Evolutionary conservation across 2,113 vertebrate genomes (phyloP), one percentile per base, ranked within the genome.

Genomic region (Eubucco bourcierii): DNA sequence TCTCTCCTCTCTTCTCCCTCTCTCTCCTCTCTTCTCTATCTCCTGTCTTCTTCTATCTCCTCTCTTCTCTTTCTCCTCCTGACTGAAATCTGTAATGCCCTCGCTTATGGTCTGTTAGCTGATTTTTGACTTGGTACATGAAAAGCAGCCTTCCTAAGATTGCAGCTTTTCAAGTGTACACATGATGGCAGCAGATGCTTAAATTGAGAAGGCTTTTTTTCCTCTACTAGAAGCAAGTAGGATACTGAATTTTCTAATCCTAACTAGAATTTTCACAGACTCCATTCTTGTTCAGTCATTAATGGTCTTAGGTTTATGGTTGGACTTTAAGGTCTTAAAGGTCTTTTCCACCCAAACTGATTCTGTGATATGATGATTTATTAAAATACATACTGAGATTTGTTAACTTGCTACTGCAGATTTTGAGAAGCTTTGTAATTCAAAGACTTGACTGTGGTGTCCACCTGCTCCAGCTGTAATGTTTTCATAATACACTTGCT

Each of bases 141-240:
- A 19, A 23, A 56, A 28, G 14, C 21, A 5, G 52, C 37, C 20
- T 80, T 88, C 16, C 1, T 29, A n/a, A 55, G 53, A 28, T 3
- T 96, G 96, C 91, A 97, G 78, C 96, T 94, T 90, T 68, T 92
- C 14, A 90, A 81, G 15, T 84, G 85, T 65, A 92, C 98, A 94
- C 97, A 46, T 4, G 98, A 73, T 97, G 98, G 98, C 98, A 97
- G 95, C 96, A 98, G 86, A 97, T 80, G 70, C 84, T 94, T 91
- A 55, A n/a, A 53, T 75, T 66, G 88, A 16, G 58, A 75, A 91
- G 71, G 16, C 23, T 17, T 31, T 17, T 31, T 5, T 81, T 64
- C 27, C n/a, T 58, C 0, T 29, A 8, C 9, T 39, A 6, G 21
- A 10, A 44, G 12, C n/a, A 73, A 33, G 37, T 15, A 75, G 47